Base-by-base conservation (phyloP, 2,797 vertebrate species). In the Arrhamphus sclerolepis region DNA sequence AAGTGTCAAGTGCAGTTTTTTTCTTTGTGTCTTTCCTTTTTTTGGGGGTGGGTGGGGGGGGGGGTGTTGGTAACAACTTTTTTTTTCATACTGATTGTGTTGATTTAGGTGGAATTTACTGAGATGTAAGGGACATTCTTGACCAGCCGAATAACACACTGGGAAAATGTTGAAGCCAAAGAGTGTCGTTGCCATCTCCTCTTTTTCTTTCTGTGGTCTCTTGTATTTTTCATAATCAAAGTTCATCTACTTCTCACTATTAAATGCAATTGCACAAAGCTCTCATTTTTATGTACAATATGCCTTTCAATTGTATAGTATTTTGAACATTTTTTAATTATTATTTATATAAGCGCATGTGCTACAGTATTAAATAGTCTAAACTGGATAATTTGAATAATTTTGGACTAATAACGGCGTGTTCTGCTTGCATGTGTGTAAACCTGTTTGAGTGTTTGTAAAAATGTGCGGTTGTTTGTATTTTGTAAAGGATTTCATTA, bases 261-360 rank as follows among this genome's bases (percentile, higher is more conserved):
- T 70, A 31, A 79, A 81, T 64, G 68, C 56, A 72, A 80, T 84
- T 91, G 88, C 89, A 89, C 85, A 90, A 84, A 51, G 51, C 52
- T 46, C 65, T 75, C 57, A 72, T 29, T 83, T 67, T 82, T 78
- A 81, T 90, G 84, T 90, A 87, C 66, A 80, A 74, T 77, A 80
- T 72, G 75, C 71, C 66, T 92, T 92, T 90, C 59, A 87, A 87
- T 74, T 90, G 76, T 89, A 85, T 80, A 78, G 58, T 82, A 77
- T 74, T 51, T 66, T 55, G 81, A 67, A 57, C 70, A 82, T 90
- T 88, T 90, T 56, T 84, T 90, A 87, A 89, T 54, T 88, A 86
- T 90, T 81, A 87, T 91, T 92, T 89, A 83, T 89, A 90, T 76
- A 77, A 70, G 59, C 20, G 87, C 91, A 92, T 91, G 89, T 82